phyloP scores from a whole-genome alignment of 1,140 invertebrate species.

The Meloidogyne floridensis region DNA sequence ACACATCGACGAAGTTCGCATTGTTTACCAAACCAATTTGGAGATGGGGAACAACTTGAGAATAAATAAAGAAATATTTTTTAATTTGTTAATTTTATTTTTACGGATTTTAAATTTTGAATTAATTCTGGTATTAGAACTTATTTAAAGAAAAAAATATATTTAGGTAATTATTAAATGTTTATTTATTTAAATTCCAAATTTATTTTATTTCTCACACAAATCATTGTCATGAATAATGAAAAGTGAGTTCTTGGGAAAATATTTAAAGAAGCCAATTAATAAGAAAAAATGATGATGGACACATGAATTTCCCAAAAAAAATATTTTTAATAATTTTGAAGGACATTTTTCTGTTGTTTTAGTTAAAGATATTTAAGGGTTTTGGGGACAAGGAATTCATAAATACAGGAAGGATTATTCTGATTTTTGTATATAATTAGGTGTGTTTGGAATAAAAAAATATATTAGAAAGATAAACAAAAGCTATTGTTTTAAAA shows the following conservation, averaged over 20 bases:
- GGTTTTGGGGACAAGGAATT: not conserved
- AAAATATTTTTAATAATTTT: not conserved
- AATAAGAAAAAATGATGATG: not conserved
- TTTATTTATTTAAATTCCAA: not conserved
- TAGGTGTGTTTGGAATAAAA: not conserved
- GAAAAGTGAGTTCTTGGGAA: not conserved
- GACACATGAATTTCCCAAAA: not conserved
- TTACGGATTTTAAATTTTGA: not conserved
- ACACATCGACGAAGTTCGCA: conserved; percentile 20
- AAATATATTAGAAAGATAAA: not conserved
- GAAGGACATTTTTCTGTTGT: not conserved
- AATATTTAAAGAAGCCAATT: conserved; percentile 1
- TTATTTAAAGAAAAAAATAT: too few species aligned
- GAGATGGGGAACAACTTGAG: conserved; percentile 3
- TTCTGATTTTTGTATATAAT: not conserved
- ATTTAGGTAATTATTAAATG: too few species aligned
- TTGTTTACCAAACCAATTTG: conserved; percentile 23
- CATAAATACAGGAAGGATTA: not conserved
- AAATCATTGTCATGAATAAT: not conserved
- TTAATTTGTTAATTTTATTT: not conserved
- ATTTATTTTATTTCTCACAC: not conserved
- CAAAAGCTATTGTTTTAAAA: not conserved
- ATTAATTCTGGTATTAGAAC: too few species aligned
- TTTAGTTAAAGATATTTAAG: not conserved
- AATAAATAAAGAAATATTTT: not conserved